A percentile compares a stretch with the other conserved stretches of the same genome.
These are phyloP conservation scores for Netelia virgata DNA, from an alignment of 2,888 invertebrate genomes.

Conservation along the genomic window DNA sequence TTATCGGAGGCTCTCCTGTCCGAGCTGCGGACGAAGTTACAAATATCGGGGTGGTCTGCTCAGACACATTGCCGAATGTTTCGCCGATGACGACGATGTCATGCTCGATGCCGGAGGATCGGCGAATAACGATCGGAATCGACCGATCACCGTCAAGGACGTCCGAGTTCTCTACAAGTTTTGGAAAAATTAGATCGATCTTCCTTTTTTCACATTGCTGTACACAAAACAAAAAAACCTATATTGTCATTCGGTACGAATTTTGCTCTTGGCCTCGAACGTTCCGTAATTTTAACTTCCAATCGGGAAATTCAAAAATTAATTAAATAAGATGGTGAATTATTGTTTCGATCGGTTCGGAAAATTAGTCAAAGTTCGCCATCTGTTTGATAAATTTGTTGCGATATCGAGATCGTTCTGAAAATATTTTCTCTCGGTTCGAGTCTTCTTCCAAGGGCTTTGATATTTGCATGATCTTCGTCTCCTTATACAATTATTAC, in stretches of 20 bases:
- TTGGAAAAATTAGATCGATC: slow-evolving; percentile 76
- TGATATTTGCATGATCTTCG: slow-evolving; percentile 37
- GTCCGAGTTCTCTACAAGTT: slow-evolving; percentile 78
- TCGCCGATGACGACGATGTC: slow-evolving; percentile 76
- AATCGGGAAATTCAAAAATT: no score
- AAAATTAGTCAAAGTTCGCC: no score
- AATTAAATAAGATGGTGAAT: no score
- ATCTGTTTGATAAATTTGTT: background rate
- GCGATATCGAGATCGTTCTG: background rate
- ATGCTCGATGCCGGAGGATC: slow-evolving; percentile 64
- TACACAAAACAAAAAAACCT: no score
- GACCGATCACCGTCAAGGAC: slow-evolving; percentile 76
- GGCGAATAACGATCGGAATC: slow-evolving; percentile 65
- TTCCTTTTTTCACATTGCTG: no score
- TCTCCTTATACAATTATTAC: slow-evolving; percentile 27
- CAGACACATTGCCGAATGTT: slow-evolving; percentile 83
- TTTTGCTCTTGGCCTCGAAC: no score
- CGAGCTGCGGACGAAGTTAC: slow-evolving; percentile 84
- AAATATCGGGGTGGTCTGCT: slow-evolving; percentile 84
- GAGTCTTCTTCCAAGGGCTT: slow-evolving; percentile 37
- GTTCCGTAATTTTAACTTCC: no score
- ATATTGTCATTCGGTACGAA: no score
- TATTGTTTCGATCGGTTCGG: no score
- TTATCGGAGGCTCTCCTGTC: slow-evolving; percentile 82
- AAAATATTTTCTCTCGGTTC: slow-evolving; percentile 42